Percentiles rank a stretch among this genome's conserved stretches.
Evolutionary conservation across 2,888 invertebrate species (phyloP).

Genomic region (Coenonympha arcania): DNA sequence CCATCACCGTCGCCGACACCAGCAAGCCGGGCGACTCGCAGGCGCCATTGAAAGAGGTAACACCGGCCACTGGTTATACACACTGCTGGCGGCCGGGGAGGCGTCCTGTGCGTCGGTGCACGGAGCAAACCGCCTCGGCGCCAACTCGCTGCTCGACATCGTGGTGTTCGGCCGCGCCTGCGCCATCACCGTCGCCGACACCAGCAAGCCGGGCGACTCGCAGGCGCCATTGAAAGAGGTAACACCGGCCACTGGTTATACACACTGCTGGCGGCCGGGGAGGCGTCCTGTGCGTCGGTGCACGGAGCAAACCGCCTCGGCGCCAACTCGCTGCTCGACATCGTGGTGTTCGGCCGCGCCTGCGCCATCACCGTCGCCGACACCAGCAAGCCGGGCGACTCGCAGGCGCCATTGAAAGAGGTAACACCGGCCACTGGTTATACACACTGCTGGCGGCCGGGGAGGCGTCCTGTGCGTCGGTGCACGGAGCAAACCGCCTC

Average conservation of each 20-base stretch:
- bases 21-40: constrained; percentile 89
- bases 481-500: constrained; percentile 98
- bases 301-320: constrained; percentile 99
- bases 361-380: constrained; percentile 93
- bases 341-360: constrained; percentile 98
- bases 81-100: too few species aligned
- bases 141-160: constrained; percentile 97
- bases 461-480: constrained; percentile 95
- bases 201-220: constrained; percentile 88
- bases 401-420: constrained; percentile 79
- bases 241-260: constrained; percentile 19
- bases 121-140: constrained; percentile 98
- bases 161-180: constrained; percentile 99
- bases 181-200: constrained; percentile 89
- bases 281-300: constrained; percentile 95
- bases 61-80: not conserved
- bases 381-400: constrained; percentile 89
- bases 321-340: constrained; percentile 97
- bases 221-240: constrained; percentile 82
- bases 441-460: too few species aligned
- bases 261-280: too few species aligned
- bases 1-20: constrained; percentile 88
- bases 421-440: constrained; percentile 66
- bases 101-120: constrained; percentile 97
- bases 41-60: constrained; percentile 79